Percentiles rank a stretch among this genome's conserved stretches.
These are phyloP conservation scores for Characodon lateralis DNA, from an alignment of 2,797 vertebrate species.

Conservation along the genomic window DNA sequence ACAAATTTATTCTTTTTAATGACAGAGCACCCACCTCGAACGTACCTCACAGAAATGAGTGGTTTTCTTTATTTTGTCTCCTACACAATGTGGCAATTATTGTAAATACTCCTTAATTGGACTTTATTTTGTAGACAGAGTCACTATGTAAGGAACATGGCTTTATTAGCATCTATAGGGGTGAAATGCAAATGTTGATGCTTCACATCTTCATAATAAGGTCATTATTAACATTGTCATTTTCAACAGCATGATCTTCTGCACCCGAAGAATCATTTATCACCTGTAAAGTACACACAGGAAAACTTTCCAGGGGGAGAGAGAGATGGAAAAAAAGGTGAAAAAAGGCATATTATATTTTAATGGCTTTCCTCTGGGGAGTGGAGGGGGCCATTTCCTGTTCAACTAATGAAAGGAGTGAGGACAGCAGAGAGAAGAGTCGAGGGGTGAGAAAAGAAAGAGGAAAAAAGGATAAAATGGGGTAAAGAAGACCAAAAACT, in stretches of 20 bases:
- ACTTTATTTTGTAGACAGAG: conserved; percentile 21
- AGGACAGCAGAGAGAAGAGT: not conserved
- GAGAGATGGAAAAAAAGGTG: conserved; percentile 13
- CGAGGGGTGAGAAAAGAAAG: not conserved
- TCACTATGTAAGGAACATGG: conserved; percentile 7
- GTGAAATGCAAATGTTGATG: conserved; percentile 27
- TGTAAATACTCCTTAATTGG: conserved; percentile 34
- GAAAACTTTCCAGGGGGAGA: conserved; percentile 20
- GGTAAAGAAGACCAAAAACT: conserved; percentile 6
- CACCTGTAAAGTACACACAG: conserved; percentile 41
- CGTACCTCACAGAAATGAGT: conserved; percentile 1
- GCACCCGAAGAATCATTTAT: conserved; percentile 26
- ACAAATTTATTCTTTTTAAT: conserved; percentile 17
- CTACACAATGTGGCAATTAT: conserved; percentile 18
- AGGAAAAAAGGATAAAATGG: not conserved
- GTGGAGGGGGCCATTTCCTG: conserved; percentile 33
- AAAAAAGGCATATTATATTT: conserved; percentile 51
- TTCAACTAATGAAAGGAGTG: conserved; percentile 39
- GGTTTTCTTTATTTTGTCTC: conserved; percentile 10
- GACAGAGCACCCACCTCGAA: conserved; percentile 1
- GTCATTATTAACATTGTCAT: conserved; percentile 40
- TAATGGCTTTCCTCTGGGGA: conserved; percentile 48
- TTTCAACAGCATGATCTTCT: conserved; percentile 14
- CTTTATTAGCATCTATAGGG: conserved; percentile 33
- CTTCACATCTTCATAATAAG: conserved; percentile 38